Percentiles rank a stretch among this genome's conserved stretches.
Evolutionary conservation across 64 coral and sea anemone genomes (phyloP).

Genomic region (Montipora sp.): DNA sequence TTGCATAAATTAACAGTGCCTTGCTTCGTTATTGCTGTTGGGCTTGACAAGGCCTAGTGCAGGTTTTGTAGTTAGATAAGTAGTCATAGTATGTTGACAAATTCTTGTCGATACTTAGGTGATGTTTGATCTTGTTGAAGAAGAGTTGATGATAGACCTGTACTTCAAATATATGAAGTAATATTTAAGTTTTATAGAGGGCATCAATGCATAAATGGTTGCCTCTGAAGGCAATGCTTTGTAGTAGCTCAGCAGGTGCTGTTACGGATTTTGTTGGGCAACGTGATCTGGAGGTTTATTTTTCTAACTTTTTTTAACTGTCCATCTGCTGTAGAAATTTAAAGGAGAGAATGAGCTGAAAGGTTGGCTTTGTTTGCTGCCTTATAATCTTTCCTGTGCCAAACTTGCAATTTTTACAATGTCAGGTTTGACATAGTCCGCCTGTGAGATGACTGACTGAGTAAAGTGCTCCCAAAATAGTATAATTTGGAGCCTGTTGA

Average conservation of each 20-base stretch:
- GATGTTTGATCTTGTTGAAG: not conserved
- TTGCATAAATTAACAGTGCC: not conserved
- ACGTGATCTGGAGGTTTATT: not conserved
- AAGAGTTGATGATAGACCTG: not conserved
- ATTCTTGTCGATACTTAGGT: not conserved
- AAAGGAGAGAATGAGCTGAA: not conserved
- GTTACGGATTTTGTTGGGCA: not conserved
- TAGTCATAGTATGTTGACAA: not conserved
- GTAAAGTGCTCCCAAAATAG: not conserved
- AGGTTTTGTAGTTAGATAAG: slow-evolving; percentile 7
- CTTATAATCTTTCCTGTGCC: not conserved
- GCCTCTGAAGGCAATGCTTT: not conserved
- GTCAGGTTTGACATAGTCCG: not conserved
- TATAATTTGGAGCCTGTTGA: not conserved
- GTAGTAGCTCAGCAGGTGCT: not conserved
- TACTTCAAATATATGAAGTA: not conserved
- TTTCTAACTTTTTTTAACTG: slow-evolving; percentile 17
- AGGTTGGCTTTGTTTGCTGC: not conserved
- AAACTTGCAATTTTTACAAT: not conserved
- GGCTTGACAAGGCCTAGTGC: not conserved
- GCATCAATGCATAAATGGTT: not conserved
- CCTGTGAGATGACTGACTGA: not conserved
- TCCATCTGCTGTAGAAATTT: not conserved
- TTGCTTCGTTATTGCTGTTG: not conserved
- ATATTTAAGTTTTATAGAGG: no score